These are phyloP conservation scores for Strongylocentrotus purpuratus DNA, from an alignment of 35 echinoderm and acorn worm species.

Conservation along the genomic window DNA sequence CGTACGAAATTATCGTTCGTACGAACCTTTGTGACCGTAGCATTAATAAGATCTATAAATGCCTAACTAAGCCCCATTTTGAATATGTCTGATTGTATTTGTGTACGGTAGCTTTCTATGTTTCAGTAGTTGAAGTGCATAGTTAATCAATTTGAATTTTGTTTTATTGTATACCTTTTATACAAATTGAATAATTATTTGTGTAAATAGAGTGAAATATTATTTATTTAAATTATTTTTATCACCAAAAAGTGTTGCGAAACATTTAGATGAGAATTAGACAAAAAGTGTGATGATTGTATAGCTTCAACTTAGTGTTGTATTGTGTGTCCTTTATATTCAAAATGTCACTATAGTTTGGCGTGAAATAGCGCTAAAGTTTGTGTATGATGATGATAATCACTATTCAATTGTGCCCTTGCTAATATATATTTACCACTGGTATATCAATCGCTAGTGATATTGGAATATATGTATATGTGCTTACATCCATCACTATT, in stretches of 20 bases:
- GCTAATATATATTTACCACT: neutral
- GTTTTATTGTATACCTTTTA: neutral
- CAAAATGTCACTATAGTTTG: neutral
- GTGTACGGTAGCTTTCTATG: too few species aligned
- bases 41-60: too few species aligned
- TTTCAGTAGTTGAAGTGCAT: neutral
- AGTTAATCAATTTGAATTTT: neutral
- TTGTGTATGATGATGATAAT: neutral
- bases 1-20: too few species aligned
- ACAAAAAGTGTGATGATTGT: neutral
- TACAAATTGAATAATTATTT: neutral
- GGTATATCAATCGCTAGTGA: neutral
- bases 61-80: too few species aligned
- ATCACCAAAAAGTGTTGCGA: neutral
- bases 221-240: conserved; percentile 21
- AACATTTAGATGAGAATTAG: neutral
- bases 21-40: too few species aligned
- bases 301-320: neutral
- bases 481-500: neutral
- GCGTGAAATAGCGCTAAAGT: neutral
- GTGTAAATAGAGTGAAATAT: neutral
- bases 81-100: too few species aligned
- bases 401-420: neutral
- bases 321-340: neutral
- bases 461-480: neutral